phyloP scores from a whole-genome alignment of 2,888 invertebrate genomes.

The Syrista parreyssii region DNA sequence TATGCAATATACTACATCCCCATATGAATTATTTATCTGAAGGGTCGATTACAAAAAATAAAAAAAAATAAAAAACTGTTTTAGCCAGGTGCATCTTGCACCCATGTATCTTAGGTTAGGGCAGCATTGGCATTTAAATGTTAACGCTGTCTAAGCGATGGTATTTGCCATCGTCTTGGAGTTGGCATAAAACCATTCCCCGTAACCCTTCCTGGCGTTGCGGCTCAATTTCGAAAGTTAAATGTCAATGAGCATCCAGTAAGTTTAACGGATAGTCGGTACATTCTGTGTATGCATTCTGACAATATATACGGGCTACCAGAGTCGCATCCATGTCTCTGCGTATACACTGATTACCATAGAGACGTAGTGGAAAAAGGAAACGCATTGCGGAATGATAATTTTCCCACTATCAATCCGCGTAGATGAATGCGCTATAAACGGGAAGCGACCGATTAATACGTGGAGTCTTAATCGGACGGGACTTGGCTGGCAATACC shows the following conservation, averaged over 20 bases:
- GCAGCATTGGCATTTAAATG: constrained; percentile 63
- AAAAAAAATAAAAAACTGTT: neutral
- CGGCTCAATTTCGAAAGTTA: constrained; percentile 59
- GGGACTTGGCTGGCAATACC: neutral
- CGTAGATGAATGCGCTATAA: neutral
- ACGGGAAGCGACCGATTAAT: neutral
- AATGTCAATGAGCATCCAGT: constrained; percentile 52
- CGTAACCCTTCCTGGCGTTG: constrained; percentile 11
- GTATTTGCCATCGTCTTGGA: constrained; percentile 47
- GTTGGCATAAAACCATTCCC: constrained; percentile 21
- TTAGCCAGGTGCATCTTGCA: constrained; percentile 1
- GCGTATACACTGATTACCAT: neutral
- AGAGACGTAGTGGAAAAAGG: neutral
- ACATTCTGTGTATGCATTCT: neutral
- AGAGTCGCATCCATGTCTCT: no score
- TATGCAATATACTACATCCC: no score
- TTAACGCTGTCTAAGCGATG: constrained; percentile 56
- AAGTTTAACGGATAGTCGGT: neutral
- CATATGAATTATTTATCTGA: neutral
- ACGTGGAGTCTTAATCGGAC: neutral
- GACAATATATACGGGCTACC: no score
- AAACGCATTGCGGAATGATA: neutral
- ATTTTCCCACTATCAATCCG: neutral
- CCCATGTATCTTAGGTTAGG: constrained; percentile 27
- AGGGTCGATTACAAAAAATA: neutral